These are phyloP conservation scores for Diploptera punctata DNA, from an alignment of 2,888 invertebrate species.

Conservation along the genomic window DNA sequence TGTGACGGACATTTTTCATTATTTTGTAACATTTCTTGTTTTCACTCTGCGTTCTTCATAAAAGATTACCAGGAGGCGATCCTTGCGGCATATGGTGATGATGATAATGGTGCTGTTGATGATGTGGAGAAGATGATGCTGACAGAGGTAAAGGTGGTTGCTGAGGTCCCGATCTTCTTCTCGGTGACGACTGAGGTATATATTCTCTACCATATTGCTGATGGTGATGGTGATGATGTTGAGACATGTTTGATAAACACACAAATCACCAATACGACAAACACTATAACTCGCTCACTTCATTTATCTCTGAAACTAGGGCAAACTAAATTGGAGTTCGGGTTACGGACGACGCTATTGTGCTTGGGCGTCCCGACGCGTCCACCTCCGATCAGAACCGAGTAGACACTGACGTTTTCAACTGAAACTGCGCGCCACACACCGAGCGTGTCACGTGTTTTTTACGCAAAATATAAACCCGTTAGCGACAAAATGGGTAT, in stretches of 20 bases:
- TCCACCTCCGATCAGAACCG: constrained; percentile 7
- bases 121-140: background rate
- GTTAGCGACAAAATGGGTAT: no score
- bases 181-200: background rate
- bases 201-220: constrained; percentile 1
- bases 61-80: no score
- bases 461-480: no score
- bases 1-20: no score
- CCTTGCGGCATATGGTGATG: constrained; percentile 7
- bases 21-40: no score
- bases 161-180: constrained; percentile 4
- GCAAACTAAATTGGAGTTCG: no score
- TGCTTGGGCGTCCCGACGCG: constrained; percentile 12
- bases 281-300: background rate
- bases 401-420: constrained; percentile 1
- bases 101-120: background rate
- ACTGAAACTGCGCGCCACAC: constrained; percentile 2
- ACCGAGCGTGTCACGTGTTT: background rate
- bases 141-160: background rate
- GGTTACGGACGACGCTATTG: no score
- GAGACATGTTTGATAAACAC: constrained; percentile 1
- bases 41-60: no score
- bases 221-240: constrained; percentile 9
- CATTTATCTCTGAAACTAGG: background rate
- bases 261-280: background rate